A percentile compares a stretch with the other conserved stretches of the same genome.
These are phyloP conservation scores for Alexandromys fortis DNA, from an alignment of 2,113 vertebrate genomes.

Conservation along the genomic window DNA sequence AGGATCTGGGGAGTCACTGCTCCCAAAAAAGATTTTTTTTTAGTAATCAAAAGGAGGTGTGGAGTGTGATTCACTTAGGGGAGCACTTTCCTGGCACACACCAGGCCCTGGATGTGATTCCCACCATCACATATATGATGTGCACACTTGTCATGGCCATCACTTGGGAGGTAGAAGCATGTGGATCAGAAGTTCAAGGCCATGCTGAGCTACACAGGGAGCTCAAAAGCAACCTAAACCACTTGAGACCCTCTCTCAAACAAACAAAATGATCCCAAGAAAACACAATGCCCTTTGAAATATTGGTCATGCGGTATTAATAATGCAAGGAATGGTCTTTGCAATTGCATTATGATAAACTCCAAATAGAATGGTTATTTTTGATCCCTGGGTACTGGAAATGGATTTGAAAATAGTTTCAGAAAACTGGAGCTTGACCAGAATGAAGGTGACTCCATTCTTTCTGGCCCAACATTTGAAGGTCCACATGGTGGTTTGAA, in stretches of 20 bases:
- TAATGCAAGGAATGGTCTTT: background rate
- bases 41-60: background rate
- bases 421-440: background rate
- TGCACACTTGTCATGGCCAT: background rate
- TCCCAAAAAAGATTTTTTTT: background rate
- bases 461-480: background rate
- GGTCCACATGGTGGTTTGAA: rapidly evolving
- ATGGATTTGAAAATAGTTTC: background rate
- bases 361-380: background rate
- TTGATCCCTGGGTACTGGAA: background rate
- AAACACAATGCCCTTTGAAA: background rate
- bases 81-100: background rate
- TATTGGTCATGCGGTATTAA: background rate
- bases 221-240: too few species aligned
- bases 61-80: background rate
- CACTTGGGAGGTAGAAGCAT: background rate
- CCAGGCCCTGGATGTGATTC: background rate
- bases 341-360: background rate
- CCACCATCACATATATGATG: too few species aligned
- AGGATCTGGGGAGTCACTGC: too few species aligned
- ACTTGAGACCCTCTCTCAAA: background rate
- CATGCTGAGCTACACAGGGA: background rate
- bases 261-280: background rate
- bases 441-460: background rate
- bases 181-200: background rate